Evolutionary conservation across 2,797 vertebrate genomes (phyloP).

Genomic region (Syngnathus acus): DNA sequence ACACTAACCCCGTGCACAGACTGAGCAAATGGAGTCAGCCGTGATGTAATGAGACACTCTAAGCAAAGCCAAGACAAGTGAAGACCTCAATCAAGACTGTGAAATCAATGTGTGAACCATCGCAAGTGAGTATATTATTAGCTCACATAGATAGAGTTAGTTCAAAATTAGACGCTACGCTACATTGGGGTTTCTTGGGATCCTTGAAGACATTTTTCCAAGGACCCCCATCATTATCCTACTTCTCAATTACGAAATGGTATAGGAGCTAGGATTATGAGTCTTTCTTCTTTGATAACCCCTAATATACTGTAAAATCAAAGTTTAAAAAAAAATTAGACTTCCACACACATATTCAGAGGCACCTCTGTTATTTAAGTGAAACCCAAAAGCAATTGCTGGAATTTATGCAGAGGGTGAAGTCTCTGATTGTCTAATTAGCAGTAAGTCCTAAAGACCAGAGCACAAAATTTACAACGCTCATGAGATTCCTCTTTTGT

Average conservation of each 20-base stretch:
- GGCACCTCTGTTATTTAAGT: slow-evolving; percentile 26
- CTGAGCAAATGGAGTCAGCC: not conserved
- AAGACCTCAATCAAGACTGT: not conserved
- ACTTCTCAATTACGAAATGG: too few relatives aligned
- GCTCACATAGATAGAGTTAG: not conserved
- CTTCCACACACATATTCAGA: slow-evolving; percentile 1
- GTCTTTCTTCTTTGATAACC: not conserved
- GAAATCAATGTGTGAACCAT: not conserved
- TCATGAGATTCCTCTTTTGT: slow-evolving; percentile 20
- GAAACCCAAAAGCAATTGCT: slow-evolving; percentile 64
- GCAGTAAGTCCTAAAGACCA: slow-evolving; percentile 49
- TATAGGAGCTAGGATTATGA: not conserved
- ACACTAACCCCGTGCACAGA: slow-evolving; percentile 3
- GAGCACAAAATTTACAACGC: slow-evolving; percentile 36
- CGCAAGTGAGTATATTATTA: too few relatives aligned
- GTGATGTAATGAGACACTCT: not conserved
- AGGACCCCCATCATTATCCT: too few relatives aligned
- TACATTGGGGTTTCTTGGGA: too few relatives aligned
- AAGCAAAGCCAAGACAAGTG: not conserved
- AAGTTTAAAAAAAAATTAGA: not conserved
- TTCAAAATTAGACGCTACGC: not conserved
- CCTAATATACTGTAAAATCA: not conserved
- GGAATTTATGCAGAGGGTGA: slow-evolving; percentile 54
- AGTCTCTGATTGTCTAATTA: slow-evolving; percentile 61
- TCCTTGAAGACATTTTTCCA: too few relatives aligned